Base-by-base conservation (phyloP, 2,113 vertebrate species). In the Trachemys scripta region DNA sequence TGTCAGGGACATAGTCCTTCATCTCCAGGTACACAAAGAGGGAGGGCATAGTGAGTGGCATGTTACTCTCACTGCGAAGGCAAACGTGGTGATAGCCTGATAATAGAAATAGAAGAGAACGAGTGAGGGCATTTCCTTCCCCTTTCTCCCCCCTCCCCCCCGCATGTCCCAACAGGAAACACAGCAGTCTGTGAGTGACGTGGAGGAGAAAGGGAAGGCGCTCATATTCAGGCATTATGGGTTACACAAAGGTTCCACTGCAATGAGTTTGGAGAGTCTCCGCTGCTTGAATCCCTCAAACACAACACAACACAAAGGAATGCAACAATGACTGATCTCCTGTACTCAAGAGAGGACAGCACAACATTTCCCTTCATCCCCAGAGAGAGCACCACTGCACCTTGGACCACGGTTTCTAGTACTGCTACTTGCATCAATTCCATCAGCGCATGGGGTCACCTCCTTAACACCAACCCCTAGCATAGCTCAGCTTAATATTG, bases 1-100 rank as follows among this genome's bases (percentile, higher is more conserved):
- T 99, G 27, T 99, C 99, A 0, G 99, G 99, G 38, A 99, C 98
- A 3, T 99, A 99, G 97, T 99, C 99, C 98, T 99, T 99, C 96
- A 99, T 97, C 95, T 99, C 99, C 85, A 99, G 98, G 97, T 99
- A 99, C 89, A 99, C 98, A 27, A 99, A 99, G 22, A 99, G 98
- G 2, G 99, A 98, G 0, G 99, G 99, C 98, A 99, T 97, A 78
- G 98, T 99, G 88, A 99, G 99, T 0, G 99, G 98, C 98, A 99
- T 99, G 98, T 99, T 99, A 96, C 99, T 99, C 93, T 99, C 99
- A 0, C 98, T 99, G 94, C 98, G 99, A 89, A 99, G 98, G 89
- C 99, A 99, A 91, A 99, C 95, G 54, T 99, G 99, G 93, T 99
- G 99, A 93, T 99, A 99, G 22, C 99, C 99, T 99, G 98, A 14